phyloP scores from a whole-genome alignment of 2,888 invertebrate genomes.

The Venustoraphidia nigricollis region DNA sequence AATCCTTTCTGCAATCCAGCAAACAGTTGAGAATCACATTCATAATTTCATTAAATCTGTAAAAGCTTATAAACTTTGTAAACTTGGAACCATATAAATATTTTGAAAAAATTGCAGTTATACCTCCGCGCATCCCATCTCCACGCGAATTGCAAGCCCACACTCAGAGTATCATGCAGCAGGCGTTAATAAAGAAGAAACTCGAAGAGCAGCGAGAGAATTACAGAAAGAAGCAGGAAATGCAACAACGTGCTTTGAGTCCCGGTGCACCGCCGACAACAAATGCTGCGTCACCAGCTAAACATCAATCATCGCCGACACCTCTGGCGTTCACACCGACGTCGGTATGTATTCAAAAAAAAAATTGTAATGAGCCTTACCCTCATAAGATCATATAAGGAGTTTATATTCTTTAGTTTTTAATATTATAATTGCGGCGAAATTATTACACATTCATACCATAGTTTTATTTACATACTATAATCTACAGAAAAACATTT shows the following conservation, averaged over 20 bases:
- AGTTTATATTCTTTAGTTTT: too few species aligned
- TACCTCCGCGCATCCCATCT: conserved; percentile 60
- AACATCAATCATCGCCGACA: conserved; percentile 41
- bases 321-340: conserved; percentile 86
- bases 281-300: conserved; percentile 24
- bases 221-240: conserved; percentile 64
- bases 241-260: conserved; percentile 17
- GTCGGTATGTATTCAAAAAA: conserved; percentile 36
- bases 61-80: too few species aligned
- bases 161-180: conserved; percentile 76
- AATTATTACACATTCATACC: too few species aligned
- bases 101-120: conserved; percentile 29
- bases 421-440: too few species aligned
- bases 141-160: conserved; percentile 73
- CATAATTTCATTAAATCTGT: too few species aligned
- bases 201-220: conserved; percentile 78
- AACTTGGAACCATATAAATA: too few species aligned
- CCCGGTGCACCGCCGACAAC: conserved; percentile 13
- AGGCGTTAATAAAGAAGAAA: conserved; percentile 75
- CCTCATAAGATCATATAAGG: too few species aligned
- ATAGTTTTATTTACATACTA: too few species aligned
- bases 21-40: too few species aligned
- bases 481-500: too few species aligned
- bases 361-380: too few species aligned
- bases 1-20: too few species aligned